Conservation (phyloP, 2,888 invertebrate genomes). For the Sarcophaga subvicina region DNA sequence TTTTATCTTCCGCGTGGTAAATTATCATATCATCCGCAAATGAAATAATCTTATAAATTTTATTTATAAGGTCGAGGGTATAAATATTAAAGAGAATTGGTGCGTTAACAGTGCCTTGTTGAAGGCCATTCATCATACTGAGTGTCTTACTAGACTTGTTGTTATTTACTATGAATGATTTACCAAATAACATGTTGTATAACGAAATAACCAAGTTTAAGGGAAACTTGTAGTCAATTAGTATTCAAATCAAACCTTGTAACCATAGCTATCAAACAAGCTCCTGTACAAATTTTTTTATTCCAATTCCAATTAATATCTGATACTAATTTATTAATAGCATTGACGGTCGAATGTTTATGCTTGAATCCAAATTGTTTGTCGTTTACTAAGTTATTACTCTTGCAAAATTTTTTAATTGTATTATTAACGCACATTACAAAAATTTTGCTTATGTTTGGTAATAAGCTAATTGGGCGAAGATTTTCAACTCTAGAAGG, state of each 20-base stretch:
- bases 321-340: no score
- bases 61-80: neutral
- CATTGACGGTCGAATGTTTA: no score
- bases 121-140: no score
- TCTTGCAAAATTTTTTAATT: neutral
- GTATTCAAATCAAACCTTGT: neutral
- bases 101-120: neutral
- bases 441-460: neutral
- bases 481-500: neutral
- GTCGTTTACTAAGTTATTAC: neutral
- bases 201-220: neutral
- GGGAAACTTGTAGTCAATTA: neutral
- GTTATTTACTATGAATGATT: neutral
- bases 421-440: constrained; percentile 11
- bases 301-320: neutral
- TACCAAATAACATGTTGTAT: neutral
- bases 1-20: constrained; percentile 12
- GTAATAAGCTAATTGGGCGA: neutral
- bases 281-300: neutral
- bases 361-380: neutral
- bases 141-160: no score
- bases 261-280: neutral
- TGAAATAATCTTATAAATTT: neutral
- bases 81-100: constrained; percentile 5
- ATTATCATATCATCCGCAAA: constrained; percentile 27